phyloP scores from a whole-genome alignment of 2,113 vertebrate genomes.

The Pseudorasbora parva region DNA sequence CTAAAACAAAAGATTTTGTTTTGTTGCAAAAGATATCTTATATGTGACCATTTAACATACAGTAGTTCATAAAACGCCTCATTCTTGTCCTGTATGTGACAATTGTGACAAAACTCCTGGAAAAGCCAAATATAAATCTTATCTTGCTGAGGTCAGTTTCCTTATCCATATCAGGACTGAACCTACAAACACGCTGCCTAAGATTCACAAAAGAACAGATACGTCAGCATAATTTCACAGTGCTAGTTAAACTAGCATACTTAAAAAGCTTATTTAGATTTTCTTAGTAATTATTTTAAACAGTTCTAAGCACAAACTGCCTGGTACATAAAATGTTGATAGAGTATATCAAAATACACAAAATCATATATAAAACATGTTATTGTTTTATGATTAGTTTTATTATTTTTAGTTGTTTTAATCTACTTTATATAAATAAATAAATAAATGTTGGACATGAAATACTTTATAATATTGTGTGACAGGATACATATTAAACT shows the following conservation, averaged over 20 bases:
- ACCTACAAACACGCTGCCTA: background rate
- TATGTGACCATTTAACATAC: too few species aligned
- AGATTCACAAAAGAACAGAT: background rate
- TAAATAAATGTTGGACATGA: too few species aligned
- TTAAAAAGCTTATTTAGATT: background rate
- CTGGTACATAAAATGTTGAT: too few species aligned
- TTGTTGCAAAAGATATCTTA: too few species aligned
- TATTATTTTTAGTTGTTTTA: too few species aligned
- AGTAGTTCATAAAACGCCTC: background rate
- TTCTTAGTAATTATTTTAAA: too few species aligned
- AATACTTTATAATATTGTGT: background rate
- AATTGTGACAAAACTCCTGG: background rate
- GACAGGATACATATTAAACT: background rate
- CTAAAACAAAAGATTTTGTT: too few species aligned
- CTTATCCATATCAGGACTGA: background rate
- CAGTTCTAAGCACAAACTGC: too few species aligned
- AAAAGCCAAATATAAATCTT: background rate
- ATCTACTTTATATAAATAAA: too few species aligned
- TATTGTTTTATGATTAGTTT: too few species aligned
- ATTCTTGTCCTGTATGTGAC: background rate
- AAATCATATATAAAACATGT: too few species aligned
- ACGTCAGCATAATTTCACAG: background rate
- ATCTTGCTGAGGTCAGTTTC: conserved; percentile 12
- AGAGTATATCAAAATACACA: too few species aligned
- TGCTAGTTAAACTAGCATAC: background rate